Conservation (phyloP, 2,113 vertebrate genomes). For the Cynopterus brachyotis region DNA sequence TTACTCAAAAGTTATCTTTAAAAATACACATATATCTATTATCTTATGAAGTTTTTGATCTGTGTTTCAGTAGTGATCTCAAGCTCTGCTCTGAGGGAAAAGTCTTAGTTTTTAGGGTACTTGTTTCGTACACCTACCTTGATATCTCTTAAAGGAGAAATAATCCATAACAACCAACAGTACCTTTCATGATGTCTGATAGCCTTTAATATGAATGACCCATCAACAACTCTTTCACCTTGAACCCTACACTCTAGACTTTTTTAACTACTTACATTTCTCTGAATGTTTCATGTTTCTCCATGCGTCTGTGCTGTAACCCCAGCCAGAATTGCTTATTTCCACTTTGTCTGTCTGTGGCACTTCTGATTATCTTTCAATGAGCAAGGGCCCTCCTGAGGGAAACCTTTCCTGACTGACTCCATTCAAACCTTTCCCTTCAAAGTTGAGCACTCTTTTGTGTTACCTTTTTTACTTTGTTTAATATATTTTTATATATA, state of each 20-base stretch:
- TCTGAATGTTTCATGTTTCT: neutral
- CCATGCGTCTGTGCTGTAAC: neutral
- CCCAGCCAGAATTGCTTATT: neutral
- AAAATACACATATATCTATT: neutral
- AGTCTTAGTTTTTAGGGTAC: neutral
- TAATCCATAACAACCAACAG: neutral
- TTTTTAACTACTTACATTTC: neutral
- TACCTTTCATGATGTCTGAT: neutral
- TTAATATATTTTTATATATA: neutral
- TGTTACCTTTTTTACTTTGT: slow-evolving; percentile 12
- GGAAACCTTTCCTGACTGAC: neutral
- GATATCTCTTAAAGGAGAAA: neutral
- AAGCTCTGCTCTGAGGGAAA: neutral
- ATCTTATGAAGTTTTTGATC: neutral
- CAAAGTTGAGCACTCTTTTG: neutral
- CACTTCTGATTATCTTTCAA: neutral
- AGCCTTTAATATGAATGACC: neutral
- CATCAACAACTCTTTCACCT: neutral
- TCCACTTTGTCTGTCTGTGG: neutral
- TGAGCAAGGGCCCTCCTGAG: neutral
- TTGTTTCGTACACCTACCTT: neutral
- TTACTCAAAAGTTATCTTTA: neutral
- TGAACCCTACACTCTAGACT: neutral
- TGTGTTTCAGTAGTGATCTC: neutral
- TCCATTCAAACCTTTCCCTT: neutral